These are phyloP conservation scores for Acanthisitta chloris DNA, from an alignment of 2,113 vertebrate species.

Conservation along the genomic window DNA sequence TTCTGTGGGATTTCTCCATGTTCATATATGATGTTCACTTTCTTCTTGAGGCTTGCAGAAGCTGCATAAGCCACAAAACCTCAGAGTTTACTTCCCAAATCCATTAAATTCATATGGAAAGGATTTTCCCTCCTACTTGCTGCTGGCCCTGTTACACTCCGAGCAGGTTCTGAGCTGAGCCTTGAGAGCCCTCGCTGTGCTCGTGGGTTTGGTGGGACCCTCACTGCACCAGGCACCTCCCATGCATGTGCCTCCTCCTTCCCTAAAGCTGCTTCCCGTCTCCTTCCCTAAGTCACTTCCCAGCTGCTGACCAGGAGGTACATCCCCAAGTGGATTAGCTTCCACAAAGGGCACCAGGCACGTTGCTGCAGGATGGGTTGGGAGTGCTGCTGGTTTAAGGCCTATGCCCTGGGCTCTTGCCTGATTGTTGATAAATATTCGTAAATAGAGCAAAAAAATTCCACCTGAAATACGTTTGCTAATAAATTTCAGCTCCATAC, in stretches of 20 bases:
- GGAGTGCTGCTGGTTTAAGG: neutral
- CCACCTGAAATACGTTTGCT: neutral
- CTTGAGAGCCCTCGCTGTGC: neutral
- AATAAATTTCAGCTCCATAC: neutral
- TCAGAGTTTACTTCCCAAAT: neutral
- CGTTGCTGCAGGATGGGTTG: neutral
- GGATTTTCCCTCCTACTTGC: neutral
- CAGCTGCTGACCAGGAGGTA: neutral
- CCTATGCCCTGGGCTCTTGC: neutral
- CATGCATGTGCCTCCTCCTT: neutral
- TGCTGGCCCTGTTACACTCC: neutral
- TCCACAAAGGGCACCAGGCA: rapidly evolving
- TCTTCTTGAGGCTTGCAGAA: neutral
- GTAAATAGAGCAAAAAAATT: neutral
- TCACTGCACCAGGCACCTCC: neutral
- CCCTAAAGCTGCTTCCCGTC: neutral
- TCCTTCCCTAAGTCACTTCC: neutral
- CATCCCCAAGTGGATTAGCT: neutral
- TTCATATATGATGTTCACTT: neutral
- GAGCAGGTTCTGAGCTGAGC: neutral
- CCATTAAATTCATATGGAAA: neutral
- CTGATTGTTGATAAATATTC: neutral
- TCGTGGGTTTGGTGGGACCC: neutral
- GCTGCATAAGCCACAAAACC: neutral
- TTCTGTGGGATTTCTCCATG: neutral